Evolutionary conservation across 1,140 invertebrate species (phyloP).

Genomic region (Ruditapes philippinarum): DNA sequence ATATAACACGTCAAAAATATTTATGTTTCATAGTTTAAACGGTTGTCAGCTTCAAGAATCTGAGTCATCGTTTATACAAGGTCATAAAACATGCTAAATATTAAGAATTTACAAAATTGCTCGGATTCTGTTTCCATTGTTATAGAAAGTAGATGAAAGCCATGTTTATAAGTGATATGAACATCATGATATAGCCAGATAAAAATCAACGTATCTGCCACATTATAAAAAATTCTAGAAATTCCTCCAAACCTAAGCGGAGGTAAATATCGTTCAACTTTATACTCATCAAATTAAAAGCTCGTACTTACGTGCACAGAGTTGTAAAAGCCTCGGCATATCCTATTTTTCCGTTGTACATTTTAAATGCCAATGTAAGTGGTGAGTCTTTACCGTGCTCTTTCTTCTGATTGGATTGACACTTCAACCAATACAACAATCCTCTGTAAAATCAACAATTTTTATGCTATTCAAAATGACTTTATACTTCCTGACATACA

Average conservation of each 20-base stretch:
- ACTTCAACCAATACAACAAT: conserved; percentile 52
- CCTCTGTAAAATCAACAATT: background rate
- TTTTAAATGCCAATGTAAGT: background rate
- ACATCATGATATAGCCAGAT: background rate
- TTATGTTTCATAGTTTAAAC: too few species aligned
- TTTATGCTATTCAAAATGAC: too few species aligned
- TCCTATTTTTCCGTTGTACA: conserved; percentile 21
- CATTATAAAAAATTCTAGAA: background rate
- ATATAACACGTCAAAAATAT: too few species aligned
- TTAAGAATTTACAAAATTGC: too few species aligned
- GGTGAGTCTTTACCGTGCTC: conserved; percentile 14
- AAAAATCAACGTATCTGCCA: background rate
- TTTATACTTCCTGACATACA: too few species aligned
- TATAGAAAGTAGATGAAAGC: too few species aligned
- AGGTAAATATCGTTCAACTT: too few species aligned
- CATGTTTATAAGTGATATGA: too few species aligned
- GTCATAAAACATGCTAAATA: too few species aligned
- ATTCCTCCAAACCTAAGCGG: background rate
- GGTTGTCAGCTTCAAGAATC: too few species aligned
- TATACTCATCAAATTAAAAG: background rate
- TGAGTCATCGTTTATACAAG: too few species aligned
- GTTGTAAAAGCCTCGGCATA: conserved; percentile 20
- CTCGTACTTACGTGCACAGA: conserved; percentile 16
- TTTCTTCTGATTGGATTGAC: background rate
- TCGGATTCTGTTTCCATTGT: too few species aligned